Conservation (phyloP, 2,888 invertebrate species). For the Cryptus viduatorius region DNA sequence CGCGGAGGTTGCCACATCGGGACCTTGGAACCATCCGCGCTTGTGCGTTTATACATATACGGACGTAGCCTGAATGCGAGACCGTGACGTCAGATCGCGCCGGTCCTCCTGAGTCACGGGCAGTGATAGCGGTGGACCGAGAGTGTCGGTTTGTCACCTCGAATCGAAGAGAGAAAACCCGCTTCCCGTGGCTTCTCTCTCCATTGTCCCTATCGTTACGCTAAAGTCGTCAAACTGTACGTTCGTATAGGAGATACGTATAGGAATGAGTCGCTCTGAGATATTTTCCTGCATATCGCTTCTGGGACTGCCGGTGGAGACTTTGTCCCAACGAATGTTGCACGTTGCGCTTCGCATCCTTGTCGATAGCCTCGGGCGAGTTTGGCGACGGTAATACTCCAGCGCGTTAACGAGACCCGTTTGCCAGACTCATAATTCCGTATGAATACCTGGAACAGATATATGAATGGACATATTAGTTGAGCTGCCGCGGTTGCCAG, state of each 20-base stretch:
- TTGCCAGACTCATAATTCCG: background rate
- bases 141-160: slow-evolving; percentile 35
- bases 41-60: slow-evolving; percentile 81
- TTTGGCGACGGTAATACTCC: background rate
- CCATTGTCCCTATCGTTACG: background rate
- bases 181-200: background rate
- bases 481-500: background rate
- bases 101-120: slow-evolving; percentile 77
- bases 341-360: background rate
- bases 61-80: slow-evolving; percentile 77
- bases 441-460: slow-evolving; percentile 1
- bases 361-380: background rate
- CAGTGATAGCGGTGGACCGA: slow-evolving; percentile 25
- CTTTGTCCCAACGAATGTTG: background rate
- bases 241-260: background rate
- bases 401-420: background rate
- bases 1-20: slow-evolving; percentile 75
- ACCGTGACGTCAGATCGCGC: slow-evolving; percentile 78
- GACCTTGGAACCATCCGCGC: slow-evolving; percentile 79
- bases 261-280: background rate
- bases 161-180: background rate
- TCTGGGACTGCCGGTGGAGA: no score
- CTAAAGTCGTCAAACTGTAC: background rate
- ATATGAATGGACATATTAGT: background rate
- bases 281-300: background rate